These are phyloP conservation scores for Archilochus colubris DNA, from an alignment of 2,113 vertebrate species.

Conservation along the genomic window DNA sequence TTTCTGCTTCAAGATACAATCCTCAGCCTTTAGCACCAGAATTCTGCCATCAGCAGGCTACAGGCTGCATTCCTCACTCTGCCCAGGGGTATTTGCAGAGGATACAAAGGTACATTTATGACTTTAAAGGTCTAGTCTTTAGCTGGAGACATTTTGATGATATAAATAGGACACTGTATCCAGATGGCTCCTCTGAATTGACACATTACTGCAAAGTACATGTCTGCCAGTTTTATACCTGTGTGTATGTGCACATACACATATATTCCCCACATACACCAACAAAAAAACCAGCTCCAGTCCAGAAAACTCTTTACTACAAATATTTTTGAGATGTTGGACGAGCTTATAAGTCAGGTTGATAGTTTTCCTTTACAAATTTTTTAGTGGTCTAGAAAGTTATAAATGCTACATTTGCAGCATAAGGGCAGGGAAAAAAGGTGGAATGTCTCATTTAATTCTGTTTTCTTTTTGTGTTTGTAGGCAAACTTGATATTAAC, in stretches of 20 bases:
- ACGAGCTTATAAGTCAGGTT: background rate
- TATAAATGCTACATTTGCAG: background rate
- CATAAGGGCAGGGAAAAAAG: rapidly evolving
- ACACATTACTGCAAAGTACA: background rate
- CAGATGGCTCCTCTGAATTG: background rate
- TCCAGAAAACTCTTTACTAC: background rate
- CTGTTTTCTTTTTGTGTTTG: background rate
- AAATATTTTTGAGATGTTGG: background rate
- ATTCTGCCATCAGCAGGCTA: background rate
- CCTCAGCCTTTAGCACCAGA: background rate
- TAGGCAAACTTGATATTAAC: slow-evolving; percentile 83
- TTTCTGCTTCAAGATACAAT: background rate
- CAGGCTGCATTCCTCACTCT: background rate
- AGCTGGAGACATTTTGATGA: background rate
- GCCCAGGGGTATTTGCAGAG: background rate
- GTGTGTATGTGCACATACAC: too few relatives aligned
- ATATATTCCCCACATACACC: background rate
- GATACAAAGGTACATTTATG: background rate
- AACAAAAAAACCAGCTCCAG: background rate
- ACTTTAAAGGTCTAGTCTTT: background rate
- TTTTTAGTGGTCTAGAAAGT: background rate
- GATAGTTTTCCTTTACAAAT: background rate
- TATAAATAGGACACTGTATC: background rate
- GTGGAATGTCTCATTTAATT: background rate
- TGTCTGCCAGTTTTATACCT: background rate